Evolutionary conservation across 2,797 vertebrate species (phyloP).

Genomic region (Spinibarbus caldwelli): DNA sequence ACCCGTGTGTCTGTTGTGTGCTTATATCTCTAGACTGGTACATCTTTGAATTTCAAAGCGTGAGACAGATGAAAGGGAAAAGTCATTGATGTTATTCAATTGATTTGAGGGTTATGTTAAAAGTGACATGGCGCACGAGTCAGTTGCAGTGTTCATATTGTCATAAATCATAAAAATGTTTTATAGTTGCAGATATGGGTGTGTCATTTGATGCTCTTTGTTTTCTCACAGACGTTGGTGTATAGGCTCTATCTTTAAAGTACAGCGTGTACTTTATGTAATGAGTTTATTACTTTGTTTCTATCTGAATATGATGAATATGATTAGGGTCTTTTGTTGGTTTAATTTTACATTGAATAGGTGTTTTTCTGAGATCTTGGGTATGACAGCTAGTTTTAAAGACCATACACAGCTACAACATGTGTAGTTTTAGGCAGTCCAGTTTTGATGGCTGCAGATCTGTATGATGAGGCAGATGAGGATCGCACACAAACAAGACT

Average conservation of each 20-base stretch:
- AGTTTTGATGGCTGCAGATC: neutral
- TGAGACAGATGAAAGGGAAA: slow-evolving; percentile 17
- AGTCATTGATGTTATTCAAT: neutral
- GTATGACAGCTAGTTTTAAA: neutral
- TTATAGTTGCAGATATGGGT: slow-evolving; percentile 44
- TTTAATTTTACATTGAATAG: neutral
- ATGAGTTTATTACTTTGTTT: neutral
- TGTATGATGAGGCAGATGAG: neutral
- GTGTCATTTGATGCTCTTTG: slow-evolving; percentile 47
- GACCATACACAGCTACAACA: neutral
- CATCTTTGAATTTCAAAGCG: slow-evolving; percentile 1
- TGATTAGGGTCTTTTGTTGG: neutral
- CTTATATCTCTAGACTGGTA: neutral
- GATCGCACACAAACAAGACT: neutral
- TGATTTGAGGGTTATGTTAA: neutral
- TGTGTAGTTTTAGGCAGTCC: neutral
- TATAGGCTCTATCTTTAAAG: neutral
- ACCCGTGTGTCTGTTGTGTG: neutral
- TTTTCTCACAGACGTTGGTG: neutral
- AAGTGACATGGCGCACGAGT: neutral
- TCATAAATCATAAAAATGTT: slow-evolving; percentile 8
- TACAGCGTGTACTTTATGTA: neutral
- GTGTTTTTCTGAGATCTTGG: neutral
- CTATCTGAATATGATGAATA: neutral
- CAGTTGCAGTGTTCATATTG: slow-evolving; percentile 11